Evolutionary conservation across 2,888 invertebrate species (phyloP).

Genomic region (Pollenia griseotomentosa): DNA sequence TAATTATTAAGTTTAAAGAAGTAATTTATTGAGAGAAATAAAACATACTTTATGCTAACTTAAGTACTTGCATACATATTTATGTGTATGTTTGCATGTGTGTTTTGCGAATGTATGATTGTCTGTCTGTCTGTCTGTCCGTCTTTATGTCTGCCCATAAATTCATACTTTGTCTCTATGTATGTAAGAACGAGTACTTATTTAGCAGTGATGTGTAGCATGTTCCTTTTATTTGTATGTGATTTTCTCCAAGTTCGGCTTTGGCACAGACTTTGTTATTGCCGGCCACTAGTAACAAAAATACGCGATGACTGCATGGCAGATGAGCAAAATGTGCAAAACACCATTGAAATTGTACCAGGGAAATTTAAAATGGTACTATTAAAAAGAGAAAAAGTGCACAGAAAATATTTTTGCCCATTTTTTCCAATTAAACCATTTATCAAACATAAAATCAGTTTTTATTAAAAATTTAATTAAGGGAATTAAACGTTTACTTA

Average conservation of each 20-base stretch:
- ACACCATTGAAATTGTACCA: slow-evolving; percentile 3
- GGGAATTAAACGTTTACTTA: too few species aligned
- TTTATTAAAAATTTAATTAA: too few species aligned
- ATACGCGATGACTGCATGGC: background rate
- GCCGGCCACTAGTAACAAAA: slow-evolving; percentile 43
- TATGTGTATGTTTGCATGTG: background rate
- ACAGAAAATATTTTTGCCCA: too few species aligned
- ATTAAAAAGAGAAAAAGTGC: background rate
- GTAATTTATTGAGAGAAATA: slow-evolving; percentile 25
- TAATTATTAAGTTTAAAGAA: slow-evolving; percentile 10
- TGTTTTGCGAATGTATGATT: slow-evolving; percentile 21
- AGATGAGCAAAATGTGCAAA: background rate
- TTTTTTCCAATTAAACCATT: too few species aligned
- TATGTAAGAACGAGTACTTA: slow-evolving; percentile 10
- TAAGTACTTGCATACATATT: background rate
- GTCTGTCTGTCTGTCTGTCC: background rate
- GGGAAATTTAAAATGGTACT: slow-evolving; percentile 14
- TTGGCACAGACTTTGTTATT: slow-evolving; percentile 60
- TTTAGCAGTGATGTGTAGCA: slow-evolving; percentile 39
- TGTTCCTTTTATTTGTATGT: slow-evolving; percentile 6
- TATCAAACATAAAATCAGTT: too few species aligned
- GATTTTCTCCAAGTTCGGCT: slow-evolving; percentile 24
- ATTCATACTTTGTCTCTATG: background rate
- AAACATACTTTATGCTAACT: slow-evolving; percentile 31
- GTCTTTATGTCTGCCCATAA: slow-evolving; percentile 16